These are phyloP conservation scores for Ormyrus labotus DNA, from an alignment of 2,888 invertebrate species.

Conservation along the genomic window DNA sequence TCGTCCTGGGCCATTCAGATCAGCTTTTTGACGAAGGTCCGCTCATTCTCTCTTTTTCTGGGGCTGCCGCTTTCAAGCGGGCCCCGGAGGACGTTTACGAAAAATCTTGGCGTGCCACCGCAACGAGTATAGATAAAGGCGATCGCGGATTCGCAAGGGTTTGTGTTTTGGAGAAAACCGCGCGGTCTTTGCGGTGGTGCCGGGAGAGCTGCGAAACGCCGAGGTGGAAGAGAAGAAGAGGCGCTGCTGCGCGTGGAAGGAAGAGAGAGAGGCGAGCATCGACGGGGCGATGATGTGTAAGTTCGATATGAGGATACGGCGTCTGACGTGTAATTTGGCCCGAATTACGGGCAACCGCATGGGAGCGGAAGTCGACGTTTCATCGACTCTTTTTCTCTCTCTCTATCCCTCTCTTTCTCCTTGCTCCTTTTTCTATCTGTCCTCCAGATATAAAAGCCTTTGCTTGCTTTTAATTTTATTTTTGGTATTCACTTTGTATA, in stretches of 20 bases:
- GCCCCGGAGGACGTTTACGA: slow-evolving; percentile 3
- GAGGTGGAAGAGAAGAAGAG: neutral
- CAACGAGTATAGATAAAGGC: slow-evolving; percentile 5
- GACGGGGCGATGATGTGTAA: slow-evolving; percentile 56
- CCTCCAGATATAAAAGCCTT: neutral
- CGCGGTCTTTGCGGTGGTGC: slow-evolving; percentile 42
- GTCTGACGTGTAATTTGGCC: slow-evolving; percentile 68
- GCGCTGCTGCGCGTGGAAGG: neutral
- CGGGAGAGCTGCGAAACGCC: neutral
- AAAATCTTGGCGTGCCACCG: neutral
- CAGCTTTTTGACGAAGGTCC: slow-evolving; percentile 26
- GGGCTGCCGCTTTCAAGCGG: neutral
- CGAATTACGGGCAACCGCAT: slow-evolving; percentile 65
- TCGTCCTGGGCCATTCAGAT: no score
- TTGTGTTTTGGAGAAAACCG: slow-evolving; percentile 20
- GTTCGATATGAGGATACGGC: slow-evolving; percentile 61
- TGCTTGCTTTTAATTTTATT: neutral
- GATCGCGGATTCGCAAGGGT: neutral
- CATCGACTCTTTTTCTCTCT: slow-evolving; percentile 53
- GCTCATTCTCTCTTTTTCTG: neutral
- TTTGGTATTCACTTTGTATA: neutral
- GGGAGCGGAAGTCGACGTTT: slow-evolving; percentile 66
- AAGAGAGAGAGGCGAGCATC: slow-evolving; percentile 23
- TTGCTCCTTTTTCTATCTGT: slow-evolving; percentile 11
- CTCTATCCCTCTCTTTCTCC: slow-evolving; percentile 43